Conservation (phyloP, 2,888 invertebrate species). For the Synergus umbraculus region DNA sequence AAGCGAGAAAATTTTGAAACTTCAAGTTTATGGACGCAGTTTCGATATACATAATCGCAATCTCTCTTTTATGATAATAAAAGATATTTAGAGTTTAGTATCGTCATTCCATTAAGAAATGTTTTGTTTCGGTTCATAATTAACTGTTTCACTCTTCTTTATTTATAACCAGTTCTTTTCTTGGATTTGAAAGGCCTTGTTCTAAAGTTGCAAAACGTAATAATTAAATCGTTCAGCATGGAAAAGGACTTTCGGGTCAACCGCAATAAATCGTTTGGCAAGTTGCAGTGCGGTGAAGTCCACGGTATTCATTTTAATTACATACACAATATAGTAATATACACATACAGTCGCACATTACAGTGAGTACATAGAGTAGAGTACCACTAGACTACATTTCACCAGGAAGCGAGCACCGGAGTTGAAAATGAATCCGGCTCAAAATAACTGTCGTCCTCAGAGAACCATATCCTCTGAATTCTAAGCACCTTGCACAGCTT, state of each 20-base stretch:
- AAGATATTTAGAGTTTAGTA: background rate
- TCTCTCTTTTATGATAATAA: background rate
- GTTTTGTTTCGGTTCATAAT: background rate
- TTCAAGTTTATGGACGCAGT: too few relatives aligned
- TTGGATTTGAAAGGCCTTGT: background rate
- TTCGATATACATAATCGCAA: too few relatives aligned
- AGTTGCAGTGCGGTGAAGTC: slow-evolving; percentile 19
- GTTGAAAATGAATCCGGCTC: slow-evolving; percentile 11
- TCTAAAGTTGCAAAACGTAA: slow-evolving; percentile 2
- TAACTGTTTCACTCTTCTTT: background rate
- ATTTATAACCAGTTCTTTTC: background rate
- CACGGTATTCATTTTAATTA: background rate
- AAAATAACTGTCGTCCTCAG: slow-evolving; percentile 15
- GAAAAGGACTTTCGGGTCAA: slow-evolving; percentile 32
- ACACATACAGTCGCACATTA: background rate
- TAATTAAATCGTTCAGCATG: slow-evolving; percentile 28
- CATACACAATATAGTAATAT: background rate
- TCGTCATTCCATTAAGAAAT: background rate
- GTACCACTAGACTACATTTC: slow-evolving; percentile 28
- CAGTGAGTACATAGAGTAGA: background rate
- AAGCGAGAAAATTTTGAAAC: too few relatives aligned
- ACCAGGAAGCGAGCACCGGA: slow-evolving; percentile 1
- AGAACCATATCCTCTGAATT: slow-evolving; percentile 2
- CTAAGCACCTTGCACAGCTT: background rate
- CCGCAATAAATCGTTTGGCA: slow-evolving; percentile 31